Percentiles rank a stretch among this genome's conserved stretches.
phyloP scores from a whole-genome alignment of 2,888 invertebrate species.

The Tetragnatha montana region DNA sequence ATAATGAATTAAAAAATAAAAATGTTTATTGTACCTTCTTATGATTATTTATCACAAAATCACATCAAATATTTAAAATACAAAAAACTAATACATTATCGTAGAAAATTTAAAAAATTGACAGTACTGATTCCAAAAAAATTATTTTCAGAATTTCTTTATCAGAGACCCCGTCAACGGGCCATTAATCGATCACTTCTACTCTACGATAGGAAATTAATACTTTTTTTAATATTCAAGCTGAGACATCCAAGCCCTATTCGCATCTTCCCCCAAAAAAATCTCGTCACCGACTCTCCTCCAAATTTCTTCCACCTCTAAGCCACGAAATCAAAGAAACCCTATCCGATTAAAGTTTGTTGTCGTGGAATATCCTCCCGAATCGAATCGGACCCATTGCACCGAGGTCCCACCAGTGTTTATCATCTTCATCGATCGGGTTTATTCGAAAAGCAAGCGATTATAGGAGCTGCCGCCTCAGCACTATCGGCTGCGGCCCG shows the following conservation, averaged over 20 bases:
- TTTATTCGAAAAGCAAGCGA: slow-evolving; percentile 32
- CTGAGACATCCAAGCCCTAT: background rate
- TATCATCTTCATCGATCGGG: slow-evolving; percentile 41
- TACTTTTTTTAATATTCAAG: no score
- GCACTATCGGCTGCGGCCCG: background rate
- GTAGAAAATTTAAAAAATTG: no score
- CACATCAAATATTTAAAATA: no score
- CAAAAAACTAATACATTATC: no score
- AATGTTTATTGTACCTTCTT: no score
- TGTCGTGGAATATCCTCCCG: slow-evolving; percentile 7
- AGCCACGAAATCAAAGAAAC: background rate
- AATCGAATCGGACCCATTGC: slow-evolving; percentile 39
- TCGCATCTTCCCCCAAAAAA: background rate
- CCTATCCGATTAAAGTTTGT: slow-evolving; percentile 30
- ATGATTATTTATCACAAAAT: no score
- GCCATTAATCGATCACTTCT: no score
- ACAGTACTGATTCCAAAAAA: no score
- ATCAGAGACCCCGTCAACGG: no score
- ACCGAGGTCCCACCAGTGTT: slow-evolving; percentile 14
- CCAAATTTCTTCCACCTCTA: background rate
- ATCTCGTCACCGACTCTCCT: background rate
- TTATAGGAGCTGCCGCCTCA: slow-evolving; percentile 30
- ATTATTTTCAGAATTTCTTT: no score
- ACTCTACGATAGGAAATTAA: no score
- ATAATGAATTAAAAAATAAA: no score